Conservation (phyloP, 92 coral and sea anemone species). For the Actinernus sp. region DNA sequence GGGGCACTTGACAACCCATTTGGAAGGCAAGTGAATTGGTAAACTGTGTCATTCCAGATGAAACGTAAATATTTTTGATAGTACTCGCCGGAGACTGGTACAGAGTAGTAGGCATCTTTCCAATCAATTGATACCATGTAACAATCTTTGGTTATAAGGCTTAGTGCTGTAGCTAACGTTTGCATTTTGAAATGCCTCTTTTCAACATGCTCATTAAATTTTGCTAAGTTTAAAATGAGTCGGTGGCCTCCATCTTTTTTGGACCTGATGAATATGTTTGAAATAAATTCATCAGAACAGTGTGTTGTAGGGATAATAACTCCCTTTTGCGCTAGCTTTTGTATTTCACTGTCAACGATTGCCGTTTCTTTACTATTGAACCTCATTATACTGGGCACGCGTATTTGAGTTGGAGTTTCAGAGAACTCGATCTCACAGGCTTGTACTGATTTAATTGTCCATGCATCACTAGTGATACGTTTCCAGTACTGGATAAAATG, state of each 20-base stretch:
- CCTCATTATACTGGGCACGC: not conserved
- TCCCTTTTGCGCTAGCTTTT: constrained; percentile 23
- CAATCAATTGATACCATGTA: constrained; percentile 40
- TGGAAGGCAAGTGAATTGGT: constrained; percentile 12
- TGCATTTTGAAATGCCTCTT: constrained; percentile 43
- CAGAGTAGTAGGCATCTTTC: constrained; percentile 29
- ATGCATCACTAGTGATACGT: not conserved
- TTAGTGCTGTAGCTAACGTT: constrained; percentile 17
- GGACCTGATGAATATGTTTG: constrained; percentile 20
- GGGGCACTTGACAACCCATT: constrained; percentile 28
- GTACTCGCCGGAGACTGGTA: constrained; percentile 23
- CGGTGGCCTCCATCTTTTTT: constrained; percentile 20
- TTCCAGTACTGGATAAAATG: constrained; percentile 3
- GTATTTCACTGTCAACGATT: constrained; percentile 12
- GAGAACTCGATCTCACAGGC: constrained; percentile 14
- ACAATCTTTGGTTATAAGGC: constrained; percentile 17
- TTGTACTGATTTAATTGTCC: constrained; percentile 9
- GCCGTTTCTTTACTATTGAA: constrained; percentile 11
- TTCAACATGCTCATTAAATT: constrained; percentile 22
- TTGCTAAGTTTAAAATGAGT: constrained; percentile 23
- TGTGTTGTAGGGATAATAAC: constrained; percentile 19
- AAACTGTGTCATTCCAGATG: not conserved
- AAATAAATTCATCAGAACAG: constrained; percentile 19
- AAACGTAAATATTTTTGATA: constrained; percentile 6
- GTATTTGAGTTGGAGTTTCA: constrained; percentile 6